These are phyloP conservation scores for Cataglyphis rosenhaueri DNA, from an alignment of 2,888 invertebrate species.

Conservation along the genomic window DNA sequence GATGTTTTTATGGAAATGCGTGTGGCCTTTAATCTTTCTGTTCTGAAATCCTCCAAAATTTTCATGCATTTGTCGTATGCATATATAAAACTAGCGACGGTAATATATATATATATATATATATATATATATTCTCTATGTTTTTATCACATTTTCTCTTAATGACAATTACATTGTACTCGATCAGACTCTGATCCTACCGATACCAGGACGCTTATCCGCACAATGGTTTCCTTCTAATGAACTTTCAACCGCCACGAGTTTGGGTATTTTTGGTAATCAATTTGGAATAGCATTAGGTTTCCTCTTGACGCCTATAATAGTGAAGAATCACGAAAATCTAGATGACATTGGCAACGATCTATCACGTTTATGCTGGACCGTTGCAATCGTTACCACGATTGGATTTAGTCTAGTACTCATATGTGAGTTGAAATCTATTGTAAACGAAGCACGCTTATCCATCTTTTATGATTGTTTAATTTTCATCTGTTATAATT, in stretches of 20 bases:
- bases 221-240: conserved; percentile 90
- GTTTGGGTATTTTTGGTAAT: conserved; percentile 91
- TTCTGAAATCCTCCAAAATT: too few relatives aligned
- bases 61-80: too few relatives aligned
- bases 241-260: conserved; percentile 89
- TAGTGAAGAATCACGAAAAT: conserved; percentile 86
- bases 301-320: conserved; percentile 89
- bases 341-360: conserved; percentile 85
- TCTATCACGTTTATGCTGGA: conserved; percentile 78
- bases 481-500: neutral
- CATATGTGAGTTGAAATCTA: conserved; percentile 82
- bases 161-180: neutral
- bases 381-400: conserved; percentile 85
- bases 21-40: too few relatives aligned
- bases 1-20: too few relatives aligned
- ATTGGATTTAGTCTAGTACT: conserved; percentile 87
- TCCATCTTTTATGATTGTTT: neutral
- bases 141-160: neutral
- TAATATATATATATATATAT: too few relatives aligned
- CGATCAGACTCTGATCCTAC: conserved; percentile 88
- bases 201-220: conserved; percentile 89
- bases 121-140: neutral
- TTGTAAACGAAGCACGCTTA: neutral
- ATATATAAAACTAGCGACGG: too few relatives aligned
- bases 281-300: conserved; percentile 91